A percentile compares a stretch with the other conserved stretches of the same genome.
phyloP scores from a whole-genome alignment of 2,113 vertebrate genomes.

The Perca flavescens region DNA sequence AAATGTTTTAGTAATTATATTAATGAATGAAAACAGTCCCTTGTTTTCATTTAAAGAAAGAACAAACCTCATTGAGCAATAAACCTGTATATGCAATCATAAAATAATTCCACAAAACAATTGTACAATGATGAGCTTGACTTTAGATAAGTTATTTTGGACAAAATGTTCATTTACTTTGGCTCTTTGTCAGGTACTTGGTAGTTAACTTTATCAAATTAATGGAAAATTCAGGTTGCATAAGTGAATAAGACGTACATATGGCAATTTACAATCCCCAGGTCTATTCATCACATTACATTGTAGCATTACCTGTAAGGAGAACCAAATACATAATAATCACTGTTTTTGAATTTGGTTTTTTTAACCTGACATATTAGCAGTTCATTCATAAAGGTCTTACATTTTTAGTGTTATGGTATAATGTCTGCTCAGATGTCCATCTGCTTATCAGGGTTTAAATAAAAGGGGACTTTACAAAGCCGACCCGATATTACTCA shows the following conservation, averaged over 20 bases:
- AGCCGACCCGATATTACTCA: neutral
- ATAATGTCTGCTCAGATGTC: constrained; percentile 19
- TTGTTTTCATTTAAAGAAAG: constrained; percentile 15
- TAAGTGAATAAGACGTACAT: neutral
- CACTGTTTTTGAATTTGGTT: neutral
- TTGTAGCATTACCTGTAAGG: neutral
- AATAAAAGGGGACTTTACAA: neutral
- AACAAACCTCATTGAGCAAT: neutral
- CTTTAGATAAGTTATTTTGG: neutral
- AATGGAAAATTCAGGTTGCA: neutral
- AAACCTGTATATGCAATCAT: neutral
- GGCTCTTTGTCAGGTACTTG: neutral
- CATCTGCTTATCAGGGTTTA: constrained; percentile 19
- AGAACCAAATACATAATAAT: neutral
- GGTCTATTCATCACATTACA: neutral
- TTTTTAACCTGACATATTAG: neutral
- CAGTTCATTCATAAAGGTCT: neutral
- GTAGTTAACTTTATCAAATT: constrained; percentile 12
- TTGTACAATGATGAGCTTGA: neutral
- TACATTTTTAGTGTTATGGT: neutral
- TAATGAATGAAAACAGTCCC: neutral
- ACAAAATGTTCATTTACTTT: neutral
- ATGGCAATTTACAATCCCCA: neutral
- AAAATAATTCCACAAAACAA: constrained; percentile 7
- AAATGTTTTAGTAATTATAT: constrained; percentile 5